phyloP scores from a whole-genome alignment of 35 echinoderm and acorn worm species.

The Hemicentrotus pulcherrimus region DNA sequence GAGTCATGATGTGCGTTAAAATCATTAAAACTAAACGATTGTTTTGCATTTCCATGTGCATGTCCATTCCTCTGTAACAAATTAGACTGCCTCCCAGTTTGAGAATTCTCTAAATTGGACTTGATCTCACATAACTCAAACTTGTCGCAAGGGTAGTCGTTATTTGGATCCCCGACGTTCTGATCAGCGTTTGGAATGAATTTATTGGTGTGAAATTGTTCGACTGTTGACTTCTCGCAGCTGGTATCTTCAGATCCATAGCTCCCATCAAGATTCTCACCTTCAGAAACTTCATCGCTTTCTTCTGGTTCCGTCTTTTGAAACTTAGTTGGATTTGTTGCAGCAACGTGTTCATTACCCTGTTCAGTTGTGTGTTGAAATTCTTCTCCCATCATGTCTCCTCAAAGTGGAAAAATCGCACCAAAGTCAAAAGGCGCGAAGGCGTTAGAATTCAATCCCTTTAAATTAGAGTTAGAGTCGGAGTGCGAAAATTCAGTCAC shows the following conservation, averaged over 20 bases:
- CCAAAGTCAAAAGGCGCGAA: not conserved
- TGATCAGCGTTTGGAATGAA: not conserved
- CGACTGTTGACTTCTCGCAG: not conserved
- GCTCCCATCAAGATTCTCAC: not conserved
- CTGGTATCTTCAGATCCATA: not conserved
- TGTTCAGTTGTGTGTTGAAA: not conserved
- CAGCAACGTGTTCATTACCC: not conserved
- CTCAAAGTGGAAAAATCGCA: not conserved
- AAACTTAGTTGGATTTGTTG: not conserved
- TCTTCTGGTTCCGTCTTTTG: not conserved
- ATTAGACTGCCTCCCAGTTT: not conserved
- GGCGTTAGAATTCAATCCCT: not conserved
- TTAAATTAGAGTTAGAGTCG: not conserved
- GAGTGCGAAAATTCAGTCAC: not conserved
- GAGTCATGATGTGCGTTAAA: not conserved
- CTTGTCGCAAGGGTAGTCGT: not conserved
- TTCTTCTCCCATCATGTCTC: constrained; percentile 4
- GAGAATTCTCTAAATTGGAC: not conserved
- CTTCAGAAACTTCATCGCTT: not conserved
- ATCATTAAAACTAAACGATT: not conserved
- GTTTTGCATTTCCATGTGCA: not conserved
- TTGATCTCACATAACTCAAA: constrained; percentile 20
- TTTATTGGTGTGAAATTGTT: constrained; percentile 3
- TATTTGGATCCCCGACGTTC: not conserved
- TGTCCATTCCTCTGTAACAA: not conserved